phyloP scores from a whole-genome alignment of 2,113 vertebrate genomes.

The Daphoenositta chrysoptera region DNA sequence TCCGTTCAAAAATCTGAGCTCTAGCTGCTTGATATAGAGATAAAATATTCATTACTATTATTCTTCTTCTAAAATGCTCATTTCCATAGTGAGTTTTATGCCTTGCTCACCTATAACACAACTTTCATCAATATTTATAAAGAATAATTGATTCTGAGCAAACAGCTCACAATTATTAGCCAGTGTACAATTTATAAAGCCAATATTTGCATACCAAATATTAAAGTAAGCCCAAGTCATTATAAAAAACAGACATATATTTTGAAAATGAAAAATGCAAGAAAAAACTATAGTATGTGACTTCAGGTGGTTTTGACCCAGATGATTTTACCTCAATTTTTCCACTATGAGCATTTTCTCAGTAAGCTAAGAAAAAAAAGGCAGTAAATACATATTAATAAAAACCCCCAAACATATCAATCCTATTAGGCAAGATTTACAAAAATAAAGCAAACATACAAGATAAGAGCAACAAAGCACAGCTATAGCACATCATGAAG shows the following conservation, averaged over 20 bases:
- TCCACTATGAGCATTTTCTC: not conserved
- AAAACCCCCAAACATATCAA: not conserved
- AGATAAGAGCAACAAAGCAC: not conserved
- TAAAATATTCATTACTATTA: not conserved
- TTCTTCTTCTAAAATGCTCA: not conserved
- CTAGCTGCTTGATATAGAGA: not conserved
- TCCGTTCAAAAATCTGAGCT: not conserved
- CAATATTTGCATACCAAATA: not conserved
- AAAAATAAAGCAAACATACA: not conserved
- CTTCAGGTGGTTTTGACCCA: not conserved
- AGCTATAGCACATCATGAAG: not conserved
- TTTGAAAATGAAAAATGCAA: not conserved
- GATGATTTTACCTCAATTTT: not conserved
- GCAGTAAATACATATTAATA: not conserved
- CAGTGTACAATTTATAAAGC: not conserved
- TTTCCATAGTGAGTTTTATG: not conserved
- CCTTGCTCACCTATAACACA: not conserved
- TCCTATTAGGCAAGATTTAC: not conserved
- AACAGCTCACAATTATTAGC: conserved; percentile 2
- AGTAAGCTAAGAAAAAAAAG: not conserved
- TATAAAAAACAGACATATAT: not conserved
- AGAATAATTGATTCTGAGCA: not conserved
- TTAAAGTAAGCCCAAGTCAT: not conserved
- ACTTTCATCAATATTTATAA: not conserved
- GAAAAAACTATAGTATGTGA: not conserved